Conservation (phyloP, 2,113 vertebrate genomes). For the Takifugu flavidus region DNA sequence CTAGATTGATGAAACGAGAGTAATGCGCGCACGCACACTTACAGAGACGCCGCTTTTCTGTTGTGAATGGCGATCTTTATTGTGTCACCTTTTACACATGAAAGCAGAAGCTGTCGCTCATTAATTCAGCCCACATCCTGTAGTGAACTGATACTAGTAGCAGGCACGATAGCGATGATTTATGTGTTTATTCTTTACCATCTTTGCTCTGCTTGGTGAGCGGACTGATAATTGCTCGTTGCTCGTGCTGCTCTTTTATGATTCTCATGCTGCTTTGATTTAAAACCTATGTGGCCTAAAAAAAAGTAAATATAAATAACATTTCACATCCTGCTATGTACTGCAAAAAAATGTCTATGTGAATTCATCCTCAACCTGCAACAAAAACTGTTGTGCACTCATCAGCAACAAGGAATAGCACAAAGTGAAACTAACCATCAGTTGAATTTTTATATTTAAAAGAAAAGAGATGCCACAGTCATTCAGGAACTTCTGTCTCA, state of each 20-base stretch:
- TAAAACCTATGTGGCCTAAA: constrained; percentile 25
- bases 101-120: constrained; percentile 28
- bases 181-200: constrained; percentile 62
- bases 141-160: constrained; percentile 47
- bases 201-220: constrained; percentile 50
- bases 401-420: neutral
- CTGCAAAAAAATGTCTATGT: too few relatives aligned
- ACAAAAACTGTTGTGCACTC: neutral
- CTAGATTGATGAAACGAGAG: constrained; percentile 21
- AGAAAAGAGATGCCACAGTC: too few relatives aligned
- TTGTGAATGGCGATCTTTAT: constrained; percentile 15
- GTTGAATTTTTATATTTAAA: too few relatives aligned
- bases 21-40: constrained; percentile 26
- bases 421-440: too few relatives aligned
- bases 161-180: constrained; percentile 66
- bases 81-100: constrained; percentile 29
- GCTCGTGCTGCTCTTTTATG: constrained; percentile 35
- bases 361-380: neutral
- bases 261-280: constrained; percentile 1
- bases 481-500: too few relatives aligned
- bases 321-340: too few relatives aligned
- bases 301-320: too few relatives aligned
- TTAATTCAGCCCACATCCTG: constrained; percentile 60
- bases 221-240: constrained; percentile 59
- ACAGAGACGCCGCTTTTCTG: constrained; percentile 16